Percentiles rank a stretch among this genome's conserved stretches.
Conservation (phyloP, 2,888 invertebrate genomes). For the Scaptomyza caliginosa region DNA sequence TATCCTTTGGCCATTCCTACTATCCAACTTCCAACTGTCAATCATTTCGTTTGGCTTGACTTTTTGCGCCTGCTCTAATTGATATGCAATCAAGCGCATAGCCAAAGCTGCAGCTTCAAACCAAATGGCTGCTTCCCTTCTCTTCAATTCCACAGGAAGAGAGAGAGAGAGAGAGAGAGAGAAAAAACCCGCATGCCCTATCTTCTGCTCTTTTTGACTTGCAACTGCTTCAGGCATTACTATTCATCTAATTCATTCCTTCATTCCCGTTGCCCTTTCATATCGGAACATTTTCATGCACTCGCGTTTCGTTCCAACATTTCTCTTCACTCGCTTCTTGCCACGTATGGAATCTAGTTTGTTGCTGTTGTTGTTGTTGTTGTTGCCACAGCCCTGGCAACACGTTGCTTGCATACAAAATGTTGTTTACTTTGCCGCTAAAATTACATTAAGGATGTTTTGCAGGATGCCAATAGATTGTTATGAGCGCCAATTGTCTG, state of each 20-base stretch:
- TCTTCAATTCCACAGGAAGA: no score
- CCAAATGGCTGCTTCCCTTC: not conserved
- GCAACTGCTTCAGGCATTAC: slow-evolving; percentile 25
- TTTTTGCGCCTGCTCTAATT: slow-evolving; percentile 78
- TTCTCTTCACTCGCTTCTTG: slow-evolving; percentile 1
- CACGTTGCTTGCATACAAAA: slow-evolving; percentile 74
- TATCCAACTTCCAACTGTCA: slow-evolving; percentile 74
- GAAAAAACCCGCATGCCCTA: no score
- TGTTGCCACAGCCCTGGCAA: slow-evolving; percentile 26
- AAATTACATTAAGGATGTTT: slow-evolving; percentile 82
- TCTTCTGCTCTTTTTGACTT: slow-evolving; percentile 12
- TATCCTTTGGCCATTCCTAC: slow-evolving; percentile 43
- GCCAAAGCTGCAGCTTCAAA: slow-evolving; percentile 26
- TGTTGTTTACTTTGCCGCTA: slow-evolving; percentile 77
- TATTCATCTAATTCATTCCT: not conserved
- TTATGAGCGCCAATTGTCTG: slow-evolving; percentile 53
- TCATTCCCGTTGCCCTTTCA: slow-evolving; percentile 14
- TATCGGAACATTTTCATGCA: slow-evolving; percentile 47
- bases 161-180: no score
- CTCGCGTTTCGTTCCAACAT: slow-evolving; percentile 36
- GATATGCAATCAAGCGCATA: slow-evolving; percentile 74
- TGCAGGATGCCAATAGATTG: slow-evolving; percentile 78
- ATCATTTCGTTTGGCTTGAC: slow-evolving; percentile 75
- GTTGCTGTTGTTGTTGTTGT: slow-evolving; percentile 41
- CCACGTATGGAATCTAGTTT: not conserved